A percentile compares a stretch with the other conserved stretches of the same genome.
Conservation (phyloP, 37 sponge, comb jelly and placozoan species). For the Aplysina aerophoba region DNA sequence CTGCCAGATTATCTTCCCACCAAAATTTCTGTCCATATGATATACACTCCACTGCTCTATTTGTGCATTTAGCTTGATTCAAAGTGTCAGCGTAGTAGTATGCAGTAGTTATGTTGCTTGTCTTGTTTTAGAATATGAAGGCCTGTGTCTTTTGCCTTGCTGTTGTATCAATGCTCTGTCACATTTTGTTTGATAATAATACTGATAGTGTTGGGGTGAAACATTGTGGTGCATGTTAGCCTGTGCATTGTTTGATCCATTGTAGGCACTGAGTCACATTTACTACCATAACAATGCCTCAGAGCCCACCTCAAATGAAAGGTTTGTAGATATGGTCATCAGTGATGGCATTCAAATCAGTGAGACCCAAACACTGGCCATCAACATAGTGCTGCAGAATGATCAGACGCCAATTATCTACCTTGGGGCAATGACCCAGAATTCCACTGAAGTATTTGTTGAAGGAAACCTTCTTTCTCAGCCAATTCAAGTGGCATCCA, state of each 20-base stretch:
- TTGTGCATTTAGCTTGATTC: too few species aligned
- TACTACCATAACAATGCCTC: conserved; percentile 37
- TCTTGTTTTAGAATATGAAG: too few species aligned
- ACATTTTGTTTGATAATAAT: conserved; percentile 10
- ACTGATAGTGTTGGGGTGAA: neutral
- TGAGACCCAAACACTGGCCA: conserved; percentile 18
- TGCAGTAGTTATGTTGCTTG: too few species aligned
- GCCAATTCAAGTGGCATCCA: conserved; percentile 34
- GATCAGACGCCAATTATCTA: conserved; percentile 49
- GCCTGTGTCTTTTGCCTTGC: too few species aligned
- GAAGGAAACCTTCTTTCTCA: conserved; percentile 53
- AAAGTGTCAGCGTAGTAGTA: too few species aligned
- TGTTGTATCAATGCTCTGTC: too few species aligned
- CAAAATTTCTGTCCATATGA: too few species aligned
- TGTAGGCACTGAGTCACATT: conserved; percentile 1
- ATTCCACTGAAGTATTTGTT: conserved; percentile 29
- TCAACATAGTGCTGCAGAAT: conserved; percentile 46
- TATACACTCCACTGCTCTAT: too few species aligned
- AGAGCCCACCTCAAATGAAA: conserved; percentile 26
- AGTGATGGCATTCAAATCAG: conserved; percentile 45
- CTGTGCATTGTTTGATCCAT: neutral
- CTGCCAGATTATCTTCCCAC: too few species aligned
- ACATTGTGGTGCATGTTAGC: neutral
- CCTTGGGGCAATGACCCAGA: neutral
- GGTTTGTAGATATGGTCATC: conserved; percentile 33